These are phyloP conservation scores for Erynnis tages DNA, from an alignment of 2,888 invertebrate genomes.

Conservation along the genomic window DNA sequence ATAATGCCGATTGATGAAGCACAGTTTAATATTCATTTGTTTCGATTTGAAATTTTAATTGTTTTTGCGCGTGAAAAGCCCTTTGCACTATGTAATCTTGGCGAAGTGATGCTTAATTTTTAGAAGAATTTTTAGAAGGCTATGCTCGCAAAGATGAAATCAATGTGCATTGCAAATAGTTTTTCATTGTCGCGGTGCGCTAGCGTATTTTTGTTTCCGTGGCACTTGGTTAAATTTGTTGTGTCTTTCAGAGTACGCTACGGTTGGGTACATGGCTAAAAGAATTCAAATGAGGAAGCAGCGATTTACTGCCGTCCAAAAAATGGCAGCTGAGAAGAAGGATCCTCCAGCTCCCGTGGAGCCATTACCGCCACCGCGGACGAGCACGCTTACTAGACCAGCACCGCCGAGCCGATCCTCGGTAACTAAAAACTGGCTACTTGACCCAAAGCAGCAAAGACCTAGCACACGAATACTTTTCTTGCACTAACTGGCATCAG, in stretches of 20 bases:
- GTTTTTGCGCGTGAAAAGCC: background rate
- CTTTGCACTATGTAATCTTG: background rate
- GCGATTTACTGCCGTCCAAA: slow-evolving; percentile 92
- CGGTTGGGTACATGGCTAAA: slow-evolving; percentile 98
- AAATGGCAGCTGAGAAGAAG: slow-evolving; percentile 95
- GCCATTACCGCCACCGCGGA: slow-evolving; percentile 82
- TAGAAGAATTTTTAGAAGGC: too few species aligned
- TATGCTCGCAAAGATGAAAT: too few species aligned
- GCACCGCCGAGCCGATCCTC: slow-evolving; percentile 69
- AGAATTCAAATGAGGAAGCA: slow-evolving; percentile 97
- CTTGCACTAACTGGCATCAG: too few species aligned
- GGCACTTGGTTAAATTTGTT: slow-evolving; percentile 27
- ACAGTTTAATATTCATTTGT: too few species aligned
- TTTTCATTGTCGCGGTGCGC: slow-evolving; percentile 32
- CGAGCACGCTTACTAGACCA: slow-evolving; percentile 83
- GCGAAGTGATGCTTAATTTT: too few species aligned
- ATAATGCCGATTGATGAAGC: too few species aligned
- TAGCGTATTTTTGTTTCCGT: background rate
- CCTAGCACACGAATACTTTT: too few species aligned
- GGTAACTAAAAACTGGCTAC: too few species aligned
- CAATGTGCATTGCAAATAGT: background rate
- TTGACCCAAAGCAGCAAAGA: too few species aligned
- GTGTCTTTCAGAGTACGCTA: slow-evolving; percentile 92
- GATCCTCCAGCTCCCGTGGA: slow-evolving; percentile 85
- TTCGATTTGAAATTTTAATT: too few species aligned